Evolutionary conservation across 92 coral and sea anemone genomes (phyloP).

Genomic region (Porites divaricata): DNA sequence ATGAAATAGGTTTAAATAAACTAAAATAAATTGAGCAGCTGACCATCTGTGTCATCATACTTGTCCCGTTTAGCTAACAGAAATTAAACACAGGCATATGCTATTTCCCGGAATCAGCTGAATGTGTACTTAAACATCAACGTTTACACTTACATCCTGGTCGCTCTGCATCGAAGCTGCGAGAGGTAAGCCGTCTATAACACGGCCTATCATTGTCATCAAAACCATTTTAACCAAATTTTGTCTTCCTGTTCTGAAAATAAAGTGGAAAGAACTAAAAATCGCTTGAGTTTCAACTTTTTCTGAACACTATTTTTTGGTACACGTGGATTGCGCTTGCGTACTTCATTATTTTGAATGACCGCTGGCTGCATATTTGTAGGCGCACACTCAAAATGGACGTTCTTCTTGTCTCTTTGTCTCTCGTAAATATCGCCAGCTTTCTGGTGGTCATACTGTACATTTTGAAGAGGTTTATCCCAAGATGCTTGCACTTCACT

Average conservation of each 20-base stretch:
- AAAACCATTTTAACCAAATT: slow-evolving; percentile 77
- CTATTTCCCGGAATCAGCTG: background rate
- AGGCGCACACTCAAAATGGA: slow-evolving; percentile 54
- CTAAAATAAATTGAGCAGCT: no score
- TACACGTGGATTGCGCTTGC: slow-evolving; percentile 99
- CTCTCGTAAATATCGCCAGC: slow-evolving; percentile 61
- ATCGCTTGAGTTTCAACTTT: slow-evolving; percentile 16
- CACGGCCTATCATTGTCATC: slow-evolving; percentile 99
- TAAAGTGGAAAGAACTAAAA: background rate
- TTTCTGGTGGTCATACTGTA: slow-evolving; percentile 57
- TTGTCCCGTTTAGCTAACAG: no score
- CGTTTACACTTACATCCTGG: slow-evolving; percentile 74
- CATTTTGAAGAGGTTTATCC: slow-evolving; percentile 50
- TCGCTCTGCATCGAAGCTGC: slow-evolving; percentile 99
- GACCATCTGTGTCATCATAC: no score
- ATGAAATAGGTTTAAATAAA: no score
- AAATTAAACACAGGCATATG: background rate
- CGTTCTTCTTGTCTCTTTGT: slow-evolving; percentile 63
- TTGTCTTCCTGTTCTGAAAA: background rate
- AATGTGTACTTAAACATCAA: background rate
- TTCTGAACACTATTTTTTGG: slow-evolving; percentile 52
- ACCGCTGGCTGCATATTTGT: slow-evolving; percentile 21
- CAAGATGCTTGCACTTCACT: slow-evolving; percentile 71
- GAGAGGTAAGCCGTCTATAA: slow-evolving; percentile 92
- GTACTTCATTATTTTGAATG: slow-evolving; percentile 55